phyloP scores from a whole-genome alignment of 2,113 vertebrate genomes.

The Leptobrachium leishanense region DNA sequence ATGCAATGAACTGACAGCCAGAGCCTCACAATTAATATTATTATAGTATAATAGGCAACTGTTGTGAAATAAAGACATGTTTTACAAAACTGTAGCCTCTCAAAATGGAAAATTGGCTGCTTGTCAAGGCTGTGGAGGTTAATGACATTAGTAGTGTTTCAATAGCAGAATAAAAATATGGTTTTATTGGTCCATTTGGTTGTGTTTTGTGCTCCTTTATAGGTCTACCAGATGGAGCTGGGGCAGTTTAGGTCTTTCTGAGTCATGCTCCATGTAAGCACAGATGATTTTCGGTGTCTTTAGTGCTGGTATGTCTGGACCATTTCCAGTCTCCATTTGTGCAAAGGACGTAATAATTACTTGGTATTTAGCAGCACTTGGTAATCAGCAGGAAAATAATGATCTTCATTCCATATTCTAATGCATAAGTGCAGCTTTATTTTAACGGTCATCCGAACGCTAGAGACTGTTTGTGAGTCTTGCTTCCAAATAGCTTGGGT shows the following conservation, averaged over 20 bases:
- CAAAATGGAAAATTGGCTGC: slow-evolving; percentile 26
- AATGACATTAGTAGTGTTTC: slow-evolving; percentile 35
- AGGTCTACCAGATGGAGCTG: slow-evolving; percentile 37
- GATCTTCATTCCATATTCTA: slow-evolving; percentile 27
- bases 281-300: slow-evolving; percentile 38
- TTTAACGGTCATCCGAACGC: slow-evolving; percentile 12
- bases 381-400: slow-evolving; percentile 33
- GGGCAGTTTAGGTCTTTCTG: slow-evolving; percentile 30
- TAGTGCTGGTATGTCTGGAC: slow-evolving; percentile 13
- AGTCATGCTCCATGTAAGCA: slow-evolving; percentile 37
- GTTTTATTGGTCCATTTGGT: slow-evolving; percentile 37
- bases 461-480: background rate
- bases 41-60: background rate
- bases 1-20: background rate
- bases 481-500: background rate
- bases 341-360: slow-evolving; percentile 19
- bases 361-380: slow-evolving; percentile 2
- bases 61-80: slow-evolving; percentile 1
- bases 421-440: slow-evolving; percentile 14
- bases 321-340: slow-evolving; percentile 29
- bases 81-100: slow-evolving; percentile 6
- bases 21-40: background rate
- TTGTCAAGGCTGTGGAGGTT: slow-evolving; percentile 33
- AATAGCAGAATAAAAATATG: slow-evolving; percentile 33
- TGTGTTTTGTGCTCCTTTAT: slow-evolving; percentile 41